These are phyloP conservation scores for Lagocephalus sceleratus DNA, from an alignment of 2,797 vertebrate genomes.

Conservation along the genomic window DNA sequence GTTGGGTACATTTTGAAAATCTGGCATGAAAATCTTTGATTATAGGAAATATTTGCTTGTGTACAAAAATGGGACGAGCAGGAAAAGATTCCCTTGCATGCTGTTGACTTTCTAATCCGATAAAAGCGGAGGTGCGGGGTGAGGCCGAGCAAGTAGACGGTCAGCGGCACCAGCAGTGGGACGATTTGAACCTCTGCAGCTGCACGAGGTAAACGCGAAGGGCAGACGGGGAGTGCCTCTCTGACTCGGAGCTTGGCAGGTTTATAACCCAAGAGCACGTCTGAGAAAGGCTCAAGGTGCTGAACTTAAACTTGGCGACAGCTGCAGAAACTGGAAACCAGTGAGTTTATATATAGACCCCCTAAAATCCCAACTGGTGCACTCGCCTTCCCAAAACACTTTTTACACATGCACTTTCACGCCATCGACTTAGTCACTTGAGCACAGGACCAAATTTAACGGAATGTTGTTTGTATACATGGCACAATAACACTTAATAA, in stretches of 20 bases:
- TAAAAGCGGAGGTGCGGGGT: background rate
- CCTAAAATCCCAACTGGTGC: conserved; percentile 64
- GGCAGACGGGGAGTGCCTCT: conserved; percentile 21
- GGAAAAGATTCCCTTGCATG: background rate
- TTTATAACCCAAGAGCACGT: conserved; percentile 62
- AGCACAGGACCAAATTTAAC: conserved; percentile 20
- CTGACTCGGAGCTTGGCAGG: conserved; percentile 48
- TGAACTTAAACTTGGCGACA: conserved; percentile 79
- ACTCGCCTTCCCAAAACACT: conserved; percentile 56
- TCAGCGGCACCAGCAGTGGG: background rate
- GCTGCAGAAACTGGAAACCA: conserved; percentile 78
- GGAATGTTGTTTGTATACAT: conserved; percentile 19
- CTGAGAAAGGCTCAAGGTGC: conserved; percentile 71
- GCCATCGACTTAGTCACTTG: conserved; percentile 36
- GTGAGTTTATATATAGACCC: conserved; percentile 75
- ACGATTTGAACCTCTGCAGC: conserved; percentile 18
- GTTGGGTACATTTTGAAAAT: background rate
- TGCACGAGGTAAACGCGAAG: conserved; percentile 13
- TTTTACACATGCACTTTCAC: conserved; percentile 65
- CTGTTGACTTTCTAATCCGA: background rate
- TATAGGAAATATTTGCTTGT: too few species aligned
- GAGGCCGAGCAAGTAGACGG: too few species aligned
- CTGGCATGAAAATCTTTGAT: too few species aligned
- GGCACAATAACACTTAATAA: background rate
- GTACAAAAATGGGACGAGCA: background rate